Conservation (phyloP, 2,888 invertebrate species). For the Drosophila yooni region DNA sequence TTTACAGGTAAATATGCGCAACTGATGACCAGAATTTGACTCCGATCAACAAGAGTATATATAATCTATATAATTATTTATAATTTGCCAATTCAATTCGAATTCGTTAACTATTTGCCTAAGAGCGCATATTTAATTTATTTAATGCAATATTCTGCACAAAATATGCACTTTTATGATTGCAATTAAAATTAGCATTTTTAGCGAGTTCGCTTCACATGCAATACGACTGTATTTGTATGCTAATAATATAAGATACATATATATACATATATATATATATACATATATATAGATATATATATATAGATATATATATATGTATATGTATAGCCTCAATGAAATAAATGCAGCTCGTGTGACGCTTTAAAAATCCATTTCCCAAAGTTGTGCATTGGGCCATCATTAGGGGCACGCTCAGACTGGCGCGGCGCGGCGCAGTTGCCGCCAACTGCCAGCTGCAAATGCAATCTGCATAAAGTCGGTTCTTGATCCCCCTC, state of each 20-base stretch:
- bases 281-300: not conserved
- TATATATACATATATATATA: not conserved
- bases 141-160: conserved; percentile 1
- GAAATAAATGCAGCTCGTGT: conserved; percentile 44
- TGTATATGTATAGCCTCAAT: not conserved
- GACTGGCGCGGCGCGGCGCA: not conserved
- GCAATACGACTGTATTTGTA: conserved; percentile 28
- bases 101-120: not conserved
- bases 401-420: conserved; percentile 24
- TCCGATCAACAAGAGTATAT: not conserved
- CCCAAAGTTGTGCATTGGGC: conserved; percentile 31
- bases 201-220: not conserved
- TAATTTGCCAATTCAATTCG: not conserved
- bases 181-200: conserved; percentile 17
- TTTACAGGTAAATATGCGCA: too few relatives aligned
- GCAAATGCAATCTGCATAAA: conserved; percentile 25
- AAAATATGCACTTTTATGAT: not conserved
- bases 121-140: not conserved
- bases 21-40: not conserved
- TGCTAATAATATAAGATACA: conserved; percentile 31
- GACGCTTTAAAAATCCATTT: conserved; percentile 50
- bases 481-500: conserved; percentile 3
- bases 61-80: not conserved
- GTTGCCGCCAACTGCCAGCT: not conserved
- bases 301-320: too few relatives aligned